Conservation (phyloP, 2,797 vertebrate genomes). For the Argya squamiceps region DNA sequence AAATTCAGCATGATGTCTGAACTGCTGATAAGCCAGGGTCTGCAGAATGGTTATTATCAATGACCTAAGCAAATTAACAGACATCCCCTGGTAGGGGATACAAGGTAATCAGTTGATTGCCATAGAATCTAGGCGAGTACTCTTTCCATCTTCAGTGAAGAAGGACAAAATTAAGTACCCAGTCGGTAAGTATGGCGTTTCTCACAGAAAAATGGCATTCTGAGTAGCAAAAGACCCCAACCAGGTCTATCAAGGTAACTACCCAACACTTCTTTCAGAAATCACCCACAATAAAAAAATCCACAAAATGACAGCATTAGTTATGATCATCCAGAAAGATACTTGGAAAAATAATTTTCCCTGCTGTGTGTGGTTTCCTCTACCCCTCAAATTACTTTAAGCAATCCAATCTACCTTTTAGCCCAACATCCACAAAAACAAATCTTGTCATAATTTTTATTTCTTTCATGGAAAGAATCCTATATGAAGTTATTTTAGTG, state of each 20-base stretch:
- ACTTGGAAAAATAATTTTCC: background rate
- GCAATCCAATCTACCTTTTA: background rate
- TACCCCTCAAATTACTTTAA: background rate
- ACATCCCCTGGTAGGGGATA: background rate
- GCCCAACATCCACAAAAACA: background rate
- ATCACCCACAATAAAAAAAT: background rate
- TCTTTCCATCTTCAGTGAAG: background rate
- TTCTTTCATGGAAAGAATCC: background rate
- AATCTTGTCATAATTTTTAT: background rate
- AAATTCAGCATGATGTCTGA: background rate
- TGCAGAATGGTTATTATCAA: background rate
- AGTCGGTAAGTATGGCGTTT: background rate
- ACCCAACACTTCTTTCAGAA: background rate
- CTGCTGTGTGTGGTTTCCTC: background rate
- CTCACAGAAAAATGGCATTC: background rate
- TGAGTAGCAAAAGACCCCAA: background rate
- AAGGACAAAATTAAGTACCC: background rate
- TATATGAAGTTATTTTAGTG: background rate
- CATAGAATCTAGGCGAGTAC: background rate
- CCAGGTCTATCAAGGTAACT: background rate
- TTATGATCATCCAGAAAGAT: background rate
- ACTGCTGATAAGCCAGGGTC: background rate
- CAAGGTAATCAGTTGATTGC: constrained; percentile 6
- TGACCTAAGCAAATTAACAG: background rate
- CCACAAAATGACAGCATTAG: constrained; percentile 1